phyloP scores from a whole-genome alignment of 1,140 invertebrate species.

The Acyrthosiphon pisum region DNA sequence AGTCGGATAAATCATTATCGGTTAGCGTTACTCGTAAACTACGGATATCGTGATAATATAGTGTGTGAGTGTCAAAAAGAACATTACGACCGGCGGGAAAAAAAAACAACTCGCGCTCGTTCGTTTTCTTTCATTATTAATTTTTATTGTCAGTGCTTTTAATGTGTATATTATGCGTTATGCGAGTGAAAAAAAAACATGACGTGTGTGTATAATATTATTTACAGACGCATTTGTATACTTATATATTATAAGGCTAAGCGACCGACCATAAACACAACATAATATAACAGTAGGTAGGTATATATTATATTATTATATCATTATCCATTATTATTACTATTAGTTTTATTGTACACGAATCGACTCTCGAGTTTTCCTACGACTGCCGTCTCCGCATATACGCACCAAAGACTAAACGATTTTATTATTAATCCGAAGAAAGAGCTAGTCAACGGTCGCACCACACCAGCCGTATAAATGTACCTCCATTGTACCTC shows the following conservation, averaged over 20 bases:
- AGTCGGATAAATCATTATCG: constrained; percentile 17
- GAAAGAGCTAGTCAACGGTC: not conserved
- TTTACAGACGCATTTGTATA: not conserved
- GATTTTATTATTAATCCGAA: not conserved
- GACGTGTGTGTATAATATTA: not conserved
- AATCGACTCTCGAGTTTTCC: not conserved
- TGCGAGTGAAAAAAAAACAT: not conserved
- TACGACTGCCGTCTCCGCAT: not conserved
- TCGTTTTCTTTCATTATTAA: constrained; percentile 35
- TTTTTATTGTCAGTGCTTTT: constrained; percentile 3
- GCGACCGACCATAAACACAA: not conserved
- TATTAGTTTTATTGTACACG: not conserved
- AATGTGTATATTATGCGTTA: constrained; percentile 6
- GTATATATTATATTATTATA: not conserved
- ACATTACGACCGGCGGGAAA: not conserved
- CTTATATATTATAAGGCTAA: not conserved
- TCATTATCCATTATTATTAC: not conserved
- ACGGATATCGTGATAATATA: not conserved
- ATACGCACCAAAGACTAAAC: not conserved
- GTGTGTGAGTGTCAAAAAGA: not conserved
- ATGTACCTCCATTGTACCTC: not conserved
- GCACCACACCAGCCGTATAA: not conserved
- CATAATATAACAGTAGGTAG: too few relatives aligned
- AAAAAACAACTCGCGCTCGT: not conserved
- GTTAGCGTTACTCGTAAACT: not conserved